Conservation (phyloP, 2,888 invertebrate species). For the Dryobota labecula region DNA sequence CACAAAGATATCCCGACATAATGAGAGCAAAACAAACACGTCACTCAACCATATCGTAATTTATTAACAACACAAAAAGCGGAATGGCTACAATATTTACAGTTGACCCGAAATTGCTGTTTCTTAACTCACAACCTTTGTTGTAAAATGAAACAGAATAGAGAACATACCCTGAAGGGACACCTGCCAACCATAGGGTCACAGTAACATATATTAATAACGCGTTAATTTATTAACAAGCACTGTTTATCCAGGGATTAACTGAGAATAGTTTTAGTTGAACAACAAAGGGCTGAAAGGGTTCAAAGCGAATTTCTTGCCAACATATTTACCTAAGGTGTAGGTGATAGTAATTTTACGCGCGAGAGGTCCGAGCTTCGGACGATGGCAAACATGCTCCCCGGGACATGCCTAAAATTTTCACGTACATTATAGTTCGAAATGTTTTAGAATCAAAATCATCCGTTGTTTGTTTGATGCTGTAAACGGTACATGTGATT, state of each 20-base stretch:
- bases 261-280: conserved; percentile 90
- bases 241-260: conserved; percentile 90
- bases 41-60: conserved; percentile 78
- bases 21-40: conserved; percentile 79
- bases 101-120: conserved; percentile 84
- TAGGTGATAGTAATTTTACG: conserved; percentile 90
- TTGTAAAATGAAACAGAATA: conserved; percentile 82
- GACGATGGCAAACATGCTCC: conserved; percentile 77
- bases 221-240: conserved; percentile 90
- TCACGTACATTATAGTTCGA: conserved; percentile 74
- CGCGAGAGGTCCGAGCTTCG: conserved; percentile 87
- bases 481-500: conserved; percentile 71
- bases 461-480: conserved; percentile 80
- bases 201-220: conserved; percentile 90
- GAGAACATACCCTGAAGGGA: conserved; percentile 81
- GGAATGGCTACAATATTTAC: conserved; percentile 86
- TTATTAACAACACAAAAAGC: conserved; percentile 87
- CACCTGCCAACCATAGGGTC: conserved; percentile 87
- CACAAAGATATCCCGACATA: conserved; percentile 73
- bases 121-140: conserved; percentile 86
- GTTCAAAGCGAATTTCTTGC: conserved; percentile 91
- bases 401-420: conserved; percentile 82
- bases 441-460: conserved; percentile 79
- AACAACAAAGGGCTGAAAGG: conserved; percentile 90
- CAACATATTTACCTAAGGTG: conserved; percentile 90